These are phyloP conservation scores for Tachypleus tridentatus DNA, from an alignment of 1,140 invertebrate genomes.

Conservation along the genomic window DNA sequence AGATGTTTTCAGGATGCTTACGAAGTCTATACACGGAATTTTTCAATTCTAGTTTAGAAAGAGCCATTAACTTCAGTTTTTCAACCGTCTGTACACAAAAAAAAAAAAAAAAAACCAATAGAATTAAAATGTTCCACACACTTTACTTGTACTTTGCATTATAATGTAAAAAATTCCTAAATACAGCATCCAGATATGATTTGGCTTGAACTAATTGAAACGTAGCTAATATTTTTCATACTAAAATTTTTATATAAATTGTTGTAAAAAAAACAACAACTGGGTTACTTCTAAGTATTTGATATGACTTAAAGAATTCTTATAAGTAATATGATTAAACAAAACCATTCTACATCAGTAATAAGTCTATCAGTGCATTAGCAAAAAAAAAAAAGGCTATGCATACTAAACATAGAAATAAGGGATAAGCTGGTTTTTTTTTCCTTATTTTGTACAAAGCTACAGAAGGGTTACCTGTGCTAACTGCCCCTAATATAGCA, in stretches of 20 bases:
- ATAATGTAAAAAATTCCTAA: neutral
- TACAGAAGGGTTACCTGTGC: too few relatives aligned
- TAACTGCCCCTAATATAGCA: too few relatives aligned
- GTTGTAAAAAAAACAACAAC: too few relatives aligned
- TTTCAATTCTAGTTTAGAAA: slow-evolving; percentile 8
- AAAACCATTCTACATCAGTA: too few relatives aligned
- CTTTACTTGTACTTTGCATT: neutral
- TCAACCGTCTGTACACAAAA: slow-evolving; percentile 11
- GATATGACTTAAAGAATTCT: too few relatives aligned
- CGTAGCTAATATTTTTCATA: neutral
- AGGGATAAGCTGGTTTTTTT: too few relatives aligned
- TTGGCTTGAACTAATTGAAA: slow-evolving; percentile 4
- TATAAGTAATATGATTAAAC: too few relatives aligned
- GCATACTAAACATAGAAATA: too few relatives aligned
- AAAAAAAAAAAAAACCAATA: neutral
- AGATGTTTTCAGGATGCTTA: slow-evolving; percentile 8
- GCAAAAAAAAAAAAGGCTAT: too few relatives aligned
- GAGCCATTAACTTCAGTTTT: slow-evolving; percentile 5
- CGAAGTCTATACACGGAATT: slow-evolving; percentile 5
- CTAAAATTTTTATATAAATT: neutral
- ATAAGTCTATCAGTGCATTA: too few relatives aligned
- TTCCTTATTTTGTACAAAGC: too few relatives aligned
- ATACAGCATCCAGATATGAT: slow-evolving; percentile 7
- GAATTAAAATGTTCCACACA: neutral
- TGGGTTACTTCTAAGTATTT: too few relatives aligned